These are phyloP conservation scores for Cyclopterus lumpus DNA, from an alignment of 2,797 vertebrate genomes.

Conservation along the genomic window DNA sequence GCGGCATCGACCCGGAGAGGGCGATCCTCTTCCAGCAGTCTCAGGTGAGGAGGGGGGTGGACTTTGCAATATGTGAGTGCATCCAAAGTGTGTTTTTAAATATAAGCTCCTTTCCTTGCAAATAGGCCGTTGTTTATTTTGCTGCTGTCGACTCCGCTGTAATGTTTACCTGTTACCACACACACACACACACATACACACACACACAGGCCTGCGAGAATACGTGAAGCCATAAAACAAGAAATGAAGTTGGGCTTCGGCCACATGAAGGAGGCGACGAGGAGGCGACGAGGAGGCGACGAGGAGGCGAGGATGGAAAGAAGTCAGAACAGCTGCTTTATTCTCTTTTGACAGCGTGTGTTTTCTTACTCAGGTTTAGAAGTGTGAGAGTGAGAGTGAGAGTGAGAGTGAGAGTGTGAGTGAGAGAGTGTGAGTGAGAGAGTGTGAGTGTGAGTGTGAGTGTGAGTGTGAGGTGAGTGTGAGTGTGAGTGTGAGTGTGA, in stretches of 20 bases:
- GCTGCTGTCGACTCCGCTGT: conserved; percentile 15
- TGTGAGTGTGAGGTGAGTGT: too few relatives aligned
- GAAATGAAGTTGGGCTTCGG: conserved; percentile 44
- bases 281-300: conserved; percentile 51
- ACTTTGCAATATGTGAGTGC: too few relatives aligned
- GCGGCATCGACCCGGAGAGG: conserved; percentile 90
- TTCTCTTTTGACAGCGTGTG: conserved; percentile 40
- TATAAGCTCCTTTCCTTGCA: too few relatives aligned
- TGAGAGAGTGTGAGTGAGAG: too few relatives aligned
- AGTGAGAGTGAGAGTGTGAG: too few relatives aligned
- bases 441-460: too few relatives aligned
- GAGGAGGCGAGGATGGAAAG: not conserved
- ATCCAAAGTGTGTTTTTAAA: too few relatives aligned
- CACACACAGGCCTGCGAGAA: too few relatives aligned
- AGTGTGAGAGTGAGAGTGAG: not conserved
- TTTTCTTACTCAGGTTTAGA: conserved; percentile 26
- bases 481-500: too few relatives aligned
- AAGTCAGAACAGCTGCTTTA: conserved; percentile 61
- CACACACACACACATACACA: too few relatives aligned
- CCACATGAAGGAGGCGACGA: conserved; percentile 40
- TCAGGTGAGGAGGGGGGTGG: too few relatives aligned
- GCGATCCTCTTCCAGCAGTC: conserved; percentile 94
- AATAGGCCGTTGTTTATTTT: conserved; percentile 59
- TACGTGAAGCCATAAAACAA: conserved; percentile 40
- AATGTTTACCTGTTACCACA: conserved; percentile 62